phyloP scores from a whole-genome alignment of 2,113 vertebrate species.

The Pycnonotus jocosus region DNA sequence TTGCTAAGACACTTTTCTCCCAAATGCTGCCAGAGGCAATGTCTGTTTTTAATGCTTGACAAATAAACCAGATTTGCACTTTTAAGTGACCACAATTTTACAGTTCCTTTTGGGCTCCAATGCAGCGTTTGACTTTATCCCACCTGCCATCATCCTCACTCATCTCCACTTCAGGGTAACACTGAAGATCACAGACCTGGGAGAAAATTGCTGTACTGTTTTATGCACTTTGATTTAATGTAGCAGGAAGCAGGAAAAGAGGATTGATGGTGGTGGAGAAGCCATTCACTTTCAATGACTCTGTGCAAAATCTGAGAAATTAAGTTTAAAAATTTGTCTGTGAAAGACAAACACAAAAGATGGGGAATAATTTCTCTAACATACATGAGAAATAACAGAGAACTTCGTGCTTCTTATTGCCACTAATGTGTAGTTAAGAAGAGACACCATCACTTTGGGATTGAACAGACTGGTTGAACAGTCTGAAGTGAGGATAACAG shows the following conservation, averaged over 20 bases:
- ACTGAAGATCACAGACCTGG: conserved; percentile 2
- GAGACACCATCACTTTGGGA: not conserved
- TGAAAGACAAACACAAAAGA: not conserved
- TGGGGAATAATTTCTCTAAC: not conserved
- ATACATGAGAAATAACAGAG: not conserved
- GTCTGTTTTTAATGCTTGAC: conserved; percentile 78
- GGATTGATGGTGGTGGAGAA: not conserved
- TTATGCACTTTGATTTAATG: not conserved
- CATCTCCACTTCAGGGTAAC: not conserved
- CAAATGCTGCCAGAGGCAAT: conserved; percentile 71
- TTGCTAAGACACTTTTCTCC: conserved; percentile 72
- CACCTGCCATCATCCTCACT: not conserved
- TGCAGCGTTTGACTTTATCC: conserved; percentile 8
- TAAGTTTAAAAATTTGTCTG: not conserved
- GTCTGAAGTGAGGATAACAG: not conserved
- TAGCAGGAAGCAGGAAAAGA: not conserved
- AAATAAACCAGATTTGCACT: conserved; percentile 78
- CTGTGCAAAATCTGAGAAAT: not conserved
- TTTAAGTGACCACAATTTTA: conserved; percentile 72
- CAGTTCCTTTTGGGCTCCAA: conserved; percentile 50
- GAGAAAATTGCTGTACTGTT: not conserved
- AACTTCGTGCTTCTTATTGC: not conserved
- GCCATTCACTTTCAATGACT: not conserved
- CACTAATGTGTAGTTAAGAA: not conserved
- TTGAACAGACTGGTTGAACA: not conserved